These are phyloP conservation scores for Oophaga sylvatica DNA, from an alignment of 2,797 vertebrate genomes.

Conservation along the genomic window DNA sequence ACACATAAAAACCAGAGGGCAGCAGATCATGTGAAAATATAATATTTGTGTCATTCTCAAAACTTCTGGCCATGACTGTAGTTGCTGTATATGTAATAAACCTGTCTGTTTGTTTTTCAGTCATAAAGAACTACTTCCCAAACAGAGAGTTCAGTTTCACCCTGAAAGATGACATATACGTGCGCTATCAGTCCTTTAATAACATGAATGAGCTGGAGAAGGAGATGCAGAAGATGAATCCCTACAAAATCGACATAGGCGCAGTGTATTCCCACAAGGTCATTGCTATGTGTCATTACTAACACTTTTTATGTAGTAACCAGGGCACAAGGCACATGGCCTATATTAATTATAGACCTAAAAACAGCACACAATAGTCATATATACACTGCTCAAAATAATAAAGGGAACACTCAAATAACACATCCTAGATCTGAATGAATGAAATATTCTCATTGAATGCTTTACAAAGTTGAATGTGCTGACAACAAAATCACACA, in stretches of 20 bases:
- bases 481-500: no score
- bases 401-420: no score
- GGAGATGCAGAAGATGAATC: conserved; percentile 92
- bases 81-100: neutral
- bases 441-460: no score
- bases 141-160: conserved; percentile 97
- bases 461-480: no score
- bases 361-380: neutral
- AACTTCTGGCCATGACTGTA: no score
- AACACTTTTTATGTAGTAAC: neutral
- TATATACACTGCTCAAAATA: no score
- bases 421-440: no score
- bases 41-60: no score
- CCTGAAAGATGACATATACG: conserved; percentile 91
- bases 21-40: no score
- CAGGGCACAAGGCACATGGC: neutral
- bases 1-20: no score
- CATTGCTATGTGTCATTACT: conserved; percentile 40
- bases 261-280: conserved; percentile 93
- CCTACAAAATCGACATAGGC: conserved; percentile 94
- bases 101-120: conserved; percentile 69
- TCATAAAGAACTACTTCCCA: conserved; percentile 90
- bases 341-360: neutral
- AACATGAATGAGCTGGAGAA: conserved; percentile 90
- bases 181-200: conserved; percentile 93